phyloP scores from a whole-genome alignment of 2,113 vertebrate species.

The Micromys minutus region DNA sequence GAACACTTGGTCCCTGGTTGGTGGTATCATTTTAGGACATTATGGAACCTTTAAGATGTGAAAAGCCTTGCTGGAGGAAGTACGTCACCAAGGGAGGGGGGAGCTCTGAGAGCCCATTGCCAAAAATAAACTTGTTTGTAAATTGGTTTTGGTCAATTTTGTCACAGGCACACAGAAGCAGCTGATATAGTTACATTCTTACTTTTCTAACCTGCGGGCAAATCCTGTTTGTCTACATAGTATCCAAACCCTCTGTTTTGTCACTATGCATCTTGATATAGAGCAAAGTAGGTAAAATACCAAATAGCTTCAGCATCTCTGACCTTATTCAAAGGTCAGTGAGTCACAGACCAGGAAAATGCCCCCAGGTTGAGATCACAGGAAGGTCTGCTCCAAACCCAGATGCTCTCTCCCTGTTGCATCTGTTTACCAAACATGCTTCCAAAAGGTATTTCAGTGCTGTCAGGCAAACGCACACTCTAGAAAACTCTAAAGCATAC shows the following conservation, averaged over 20 bases:
- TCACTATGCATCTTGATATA: not conserved
- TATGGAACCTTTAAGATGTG: not conserved
- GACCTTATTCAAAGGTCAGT: not conserved
- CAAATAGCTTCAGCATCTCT: not conserved
- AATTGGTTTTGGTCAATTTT: not conserved
- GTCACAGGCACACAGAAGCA: not conserved
- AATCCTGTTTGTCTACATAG: not conserved
- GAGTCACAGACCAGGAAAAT: not conserved
- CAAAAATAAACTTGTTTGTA: not conserved
- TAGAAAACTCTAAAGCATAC: not conserved
- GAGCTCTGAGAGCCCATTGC: not conserved
- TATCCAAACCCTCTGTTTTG: not conserved
- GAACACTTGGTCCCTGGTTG: not conserved
- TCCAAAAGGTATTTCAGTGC: not conserved
- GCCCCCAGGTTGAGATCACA: not conserved
- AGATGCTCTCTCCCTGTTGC: not conserved
- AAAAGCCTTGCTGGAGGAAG: not conserved
- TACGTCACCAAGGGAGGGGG: not conserved
- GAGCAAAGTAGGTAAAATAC: not conserved
- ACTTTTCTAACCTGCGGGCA: not conserved
- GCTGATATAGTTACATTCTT: not conserved
- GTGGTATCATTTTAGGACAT: not conserved
- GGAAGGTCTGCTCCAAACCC: not conserved
- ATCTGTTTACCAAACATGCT: not conserved
- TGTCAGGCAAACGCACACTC: not conserved